A percentile compares a stretch with the other conserved stretches of the same genome.
Evolutionary conservation across 2,888 invertebrate genomes (phyloP).

Genomic region (Ormia ochracea): DNA sequence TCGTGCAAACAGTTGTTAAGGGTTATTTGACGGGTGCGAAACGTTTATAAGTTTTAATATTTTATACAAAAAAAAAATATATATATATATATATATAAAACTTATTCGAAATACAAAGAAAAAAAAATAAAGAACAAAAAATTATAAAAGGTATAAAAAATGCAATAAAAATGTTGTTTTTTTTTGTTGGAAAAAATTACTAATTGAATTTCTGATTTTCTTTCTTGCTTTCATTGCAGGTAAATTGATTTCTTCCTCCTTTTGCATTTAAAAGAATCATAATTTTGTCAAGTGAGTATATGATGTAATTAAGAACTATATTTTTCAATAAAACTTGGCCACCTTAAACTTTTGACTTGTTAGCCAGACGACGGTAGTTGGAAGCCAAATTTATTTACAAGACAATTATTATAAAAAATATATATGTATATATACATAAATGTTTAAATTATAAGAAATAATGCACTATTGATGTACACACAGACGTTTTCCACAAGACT

Average conservation of each 20-base stretch:
- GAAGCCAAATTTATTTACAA: constrained; percentile 42
- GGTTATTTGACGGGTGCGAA: constrained; percentile 75
- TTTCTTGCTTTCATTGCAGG: constrained; percentile 35
- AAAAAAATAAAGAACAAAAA: too few relatives aligned
- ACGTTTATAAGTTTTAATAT: constrained; percentile 61
- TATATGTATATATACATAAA: constrained; percentile 25
- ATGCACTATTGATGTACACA: constrained; percentile 56
- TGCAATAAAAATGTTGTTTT: background rate
- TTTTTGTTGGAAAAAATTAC: background rate
- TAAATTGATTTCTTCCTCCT: background rate
- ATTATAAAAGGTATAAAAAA: too few relatives aligned
- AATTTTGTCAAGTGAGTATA: background rate
- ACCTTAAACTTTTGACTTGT: background rate
- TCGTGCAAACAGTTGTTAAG: constrained; percentile 74
- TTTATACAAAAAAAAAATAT: constrained; percentile 3
- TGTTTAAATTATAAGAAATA: background rate
- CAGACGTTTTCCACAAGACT: constrained; percentile 1
- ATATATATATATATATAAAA: too few relatives aligned
- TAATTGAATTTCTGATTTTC: background rate
- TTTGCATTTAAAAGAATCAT: background rate
- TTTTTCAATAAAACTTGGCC: background rate
- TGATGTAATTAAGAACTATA: background rate
- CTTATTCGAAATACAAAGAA: too few relatives aligned
- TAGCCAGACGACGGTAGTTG: constrained; percentile 46
- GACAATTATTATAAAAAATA: too few relatives aligned